Evolutionary conservation across 2,888 invertebrate genomes (phyloP).

Genomic region (Apamea anceps): DNA sequence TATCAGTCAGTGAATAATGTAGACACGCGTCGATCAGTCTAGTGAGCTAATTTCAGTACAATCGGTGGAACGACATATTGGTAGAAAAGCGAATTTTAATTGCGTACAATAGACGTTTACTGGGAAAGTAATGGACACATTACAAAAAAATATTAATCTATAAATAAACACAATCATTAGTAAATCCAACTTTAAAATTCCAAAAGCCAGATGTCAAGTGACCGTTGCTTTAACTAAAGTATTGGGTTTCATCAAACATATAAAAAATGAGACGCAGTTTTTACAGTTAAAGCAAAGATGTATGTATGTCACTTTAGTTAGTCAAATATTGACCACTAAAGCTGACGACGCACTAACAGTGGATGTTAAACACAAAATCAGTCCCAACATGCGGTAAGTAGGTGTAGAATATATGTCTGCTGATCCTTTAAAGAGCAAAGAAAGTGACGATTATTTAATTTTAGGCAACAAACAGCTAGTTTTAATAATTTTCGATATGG

Average conservation of each 20-base stretch:
- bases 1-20: slow-evolving; percentile 61
- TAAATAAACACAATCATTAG: background rate
- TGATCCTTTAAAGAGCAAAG: background rate
- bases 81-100: slow-evolving; percentile 29
- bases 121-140: background rate
- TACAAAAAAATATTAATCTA: background rate
- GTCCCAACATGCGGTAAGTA: background rate
- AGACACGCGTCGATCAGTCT: slow-evolving; percentile 59
- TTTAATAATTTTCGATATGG: slow-evolving; percentile 23
- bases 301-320: slow-evolving; percentile 12
- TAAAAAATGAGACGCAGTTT: slow-evolving; percentile 3
- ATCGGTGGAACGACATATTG: slow-evolving; percentile 33
- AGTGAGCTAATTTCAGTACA: slow-evolving; percentile 42
- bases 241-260: slow-evolving; percentile 11
- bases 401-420: background rate
- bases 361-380: background rate
- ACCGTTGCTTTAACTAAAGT: slow-evolving; percentile 13
- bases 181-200: background rate
- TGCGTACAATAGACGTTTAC: background rate
- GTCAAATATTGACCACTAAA: slow-evolving; percentile 31
- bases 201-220: background rate
- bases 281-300: slow-evolving; percentile 24
- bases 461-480: slow-evolving; percentile 25
- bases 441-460: slow-evolving; percentile 15
- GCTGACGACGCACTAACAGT: slow-evolving; percentile 2